Base-by-base conservation (phyloP, 2,797 vertebrate species). In the Chelonia mydas region DNA sequence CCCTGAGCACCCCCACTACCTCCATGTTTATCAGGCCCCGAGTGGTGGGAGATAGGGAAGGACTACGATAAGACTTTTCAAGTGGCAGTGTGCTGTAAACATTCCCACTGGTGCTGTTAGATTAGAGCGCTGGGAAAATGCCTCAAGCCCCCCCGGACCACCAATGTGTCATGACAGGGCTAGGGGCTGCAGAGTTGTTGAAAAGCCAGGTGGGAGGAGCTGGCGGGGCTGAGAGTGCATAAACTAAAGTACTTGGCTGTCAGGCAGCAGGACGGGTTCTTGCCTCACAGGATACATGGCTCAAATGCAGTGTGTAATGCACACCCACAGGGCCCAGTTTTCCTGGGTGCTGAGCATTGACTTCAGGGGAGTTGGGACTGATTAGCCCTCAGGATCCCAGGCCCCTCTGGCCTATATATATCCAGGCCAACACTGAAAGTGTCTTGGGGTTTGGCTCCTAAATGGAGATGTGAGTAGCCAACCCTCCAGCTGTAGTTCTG, bases 61-160 rank as follows among this genome's bases (percentile, higher is more conserved):
- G 92, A 87, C 80, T 92, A 90, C 13, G 98, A 98, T 98, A 98
- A 98, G 95, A 68, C 90, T 88, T 94, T 90, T 97, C 97, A 98
- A 98, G 98, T 98, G 98, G 98, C 98, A 98, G 98, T 96, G 97
- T 98, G 98, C 97, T 98, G 98, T 98, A 98, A 98, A 98, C 98
- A 98, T 98, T 98, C 98, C 98, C 98, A 98, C 97, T 97, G 98
- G 98, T 98, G 97, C 98, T 97, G 96, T 98, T 97, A 93, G 97
- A 98, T 98, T 98, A 98, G 92, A 98, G 89, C 0, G 95, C 97
- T 98, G 97, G 98, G 98, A 98, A 98, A 97, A 98, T 97, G 96
- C 92, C 97, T 93, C 49, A 92, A 92, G 95, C 86, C 94, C 93
- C 41, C 89, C 53, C 31, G 15, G 96, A 93, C 97, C 97, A 97